A percentile compares a stretch with the other conserved stretches of the same genome.
Conservation (phyloP, 2,888 invertebrate genomes). For the Pandemis corylana region DNA sequence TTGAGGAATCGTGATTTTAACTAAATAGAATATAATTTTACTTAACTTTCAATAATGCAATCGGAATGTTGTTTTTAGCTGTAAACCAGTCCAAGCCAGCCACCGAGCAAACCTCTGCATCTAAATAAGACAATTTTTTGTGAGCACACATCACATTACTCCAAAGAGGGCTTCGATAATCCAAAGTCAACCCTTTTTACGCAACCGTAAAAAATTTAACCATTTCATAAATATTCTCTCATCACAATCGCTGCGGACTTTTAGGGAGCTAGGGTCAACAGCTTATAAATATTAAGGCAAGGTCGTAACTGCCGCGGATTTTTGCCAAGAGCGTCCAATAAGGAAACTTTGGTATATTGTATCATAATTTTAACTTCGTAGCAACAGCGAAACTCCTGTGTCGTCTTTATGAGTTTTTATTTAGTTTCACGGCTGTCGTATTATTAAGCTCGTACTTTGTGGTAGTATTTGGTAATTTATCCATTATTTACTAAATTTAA, state of each 20-base stretch:
- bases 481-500: background rate
- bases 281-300: constrained; percentile 28
- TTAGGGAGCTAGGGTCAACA: constrained; percentile 27
- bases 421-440: background rate
- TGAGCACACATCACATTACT: background rate
- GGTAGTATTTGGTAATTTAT: background rate
- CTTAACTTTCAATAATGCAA: background rate
- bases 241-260: constrained; percentile 28
- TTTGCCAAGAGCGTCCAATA: constrained; percentile 7
- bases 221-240: constrained; percentile 24
- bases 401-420: constrained; percentile 2
- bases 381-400: background rate
- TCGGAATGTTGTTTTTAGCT: background rate
- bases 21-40: background rate
- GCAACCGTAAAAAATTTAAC: constrained; percentile 20
- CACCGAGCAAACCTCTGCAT: background rate
- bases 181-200: constrained; percentile 17
- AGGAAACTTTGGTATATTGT: constrained; percentile 15
- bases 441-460: background rate
- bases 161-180: constrained; percentile 13
- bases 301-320: constrained; percentile 23
- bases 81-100: background rate
- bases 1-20: background rate
- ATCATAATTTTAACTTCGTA: constrained; percentile 17
- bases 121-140: background rate